These are phyloP conservation scores for Eucera pruinosa DNA, from an alignment of 2,888 invertebrate genomes.

Conservation along the genomic window DNA sequence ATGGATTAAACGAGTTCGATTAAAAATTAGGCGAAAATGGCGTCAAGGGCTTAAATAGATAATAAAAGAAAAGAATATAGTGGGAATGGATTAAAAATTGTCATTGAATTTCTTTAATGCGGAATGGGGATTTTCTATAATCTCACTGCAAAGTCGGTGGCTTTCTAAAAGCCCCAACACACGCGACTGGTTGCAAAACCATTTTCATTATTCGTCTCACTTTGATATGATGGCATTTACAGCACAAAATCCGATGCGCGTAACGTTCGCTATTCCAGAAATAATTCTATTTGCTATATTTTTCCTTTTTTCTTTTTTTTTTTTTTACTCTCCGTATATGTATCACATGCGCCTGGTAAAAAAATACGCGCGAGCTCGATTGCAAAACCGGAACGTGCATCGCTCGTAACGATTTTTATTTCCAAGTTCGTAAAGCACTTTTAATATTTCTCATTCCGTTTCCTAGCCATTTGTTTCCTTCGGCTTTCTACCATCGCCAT, in stretches of 20 bases:
- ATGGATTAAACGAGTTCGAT: neutral
- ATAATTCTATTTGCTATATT: slow-evolving; percentile 48
- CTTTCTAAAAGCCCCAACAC: slow-evolving; percentile 27
- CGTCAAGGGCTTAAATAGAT: no score
- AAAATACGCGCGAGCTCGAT: slow-evolving; percentile 5
- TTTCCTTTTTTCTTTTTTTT: neutral
- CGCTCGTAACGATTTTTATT: slow-evolving; percentile 29
- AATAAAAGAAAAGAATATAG: neutral
- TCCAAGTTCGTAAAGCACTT: neutral
- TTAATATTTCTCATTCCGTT: neutral
- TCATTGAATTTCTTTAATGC: slow-evolving; percentile 24
- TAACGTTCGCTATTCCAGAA: slow-evolving; percentile 19
- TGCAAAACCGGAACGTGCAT: neutral
- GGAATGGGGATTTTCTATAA: slow-evolving; percentile 24
- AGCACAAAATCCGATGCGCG: slow-evolving; percentile 23
- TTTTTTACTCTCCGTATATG: no score
- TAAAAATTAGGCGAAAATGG: no score
- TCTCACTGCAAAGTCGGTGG: neutral
- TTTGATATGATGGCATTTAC: slow-evolving; percentile 34
- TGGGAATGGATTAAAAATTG: slow-evolving; percentile 21
- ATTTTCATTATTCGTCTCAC: slow-evolving; percentile 48
- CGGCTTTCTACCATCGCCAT: neutral
- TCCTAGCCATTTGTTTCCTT: no score
- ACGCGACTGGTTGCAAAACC: slow-evolving; percentile 18
- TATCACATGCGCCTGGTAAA: neutral